A percentile compares a stretch with the other conserved stretches of the same genome.
These are phyloP conservation scores for Pipra filicauda DNA, from an alignment of 2,113 vertebrate species.

Conservation along the genomic window DNA sequence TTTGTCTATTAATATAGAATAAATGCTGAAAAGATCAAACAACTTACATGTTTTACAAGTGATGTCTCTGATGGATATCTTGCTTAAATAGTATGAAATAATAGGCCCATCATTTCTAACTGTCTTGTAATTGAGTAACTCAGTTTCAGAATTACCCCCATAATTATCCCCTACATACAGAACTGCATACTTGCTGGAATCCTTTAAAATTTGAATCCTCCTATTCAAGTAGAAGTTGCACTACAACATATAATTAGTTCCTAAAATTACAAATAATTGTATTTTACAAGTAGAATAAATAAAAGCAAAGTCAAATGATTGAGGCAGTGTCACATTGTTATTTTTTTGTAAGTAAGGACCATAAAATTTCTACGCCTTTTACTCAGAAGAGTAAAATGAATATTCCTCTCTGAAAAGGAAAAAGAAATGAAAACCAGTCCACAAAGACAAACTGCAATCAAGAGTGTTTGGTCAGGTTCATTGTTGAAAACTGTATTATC, in stretches of 20 bases:
- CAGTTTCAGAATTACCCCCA: not conserved
- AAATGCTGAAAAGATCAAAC: not conserved
- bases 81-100: constrained; percentile 3
- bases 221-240: not conserved
- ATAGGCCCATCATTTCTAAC: not conserved
- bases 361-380: not conserved
- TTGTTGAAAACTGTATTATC: not conserved
- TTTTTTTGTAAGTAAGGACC: not conserved
- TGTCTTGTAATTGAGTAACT: not conserved
- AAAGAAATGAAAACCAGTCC: not conserved
- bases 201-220: not conserved
- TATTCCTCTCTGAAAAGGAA: not conserved
- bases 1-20: not conserved
- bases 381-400: not conserved
- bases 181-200: not conserved
- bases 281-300: not conserved
- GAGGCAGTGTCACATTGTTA: not conserved
- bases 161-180: not conserved
- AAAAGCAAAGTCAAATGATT: not conserved
- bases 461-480: not conserved
- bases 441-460: not conserved
- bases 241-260: not conserved
- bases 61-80: not conserved
- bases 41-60: not conserved
- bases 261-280: not conserved